Conservation (phyloP, 2,888 invertebrate species). For the Hyles lineata region DNA sequence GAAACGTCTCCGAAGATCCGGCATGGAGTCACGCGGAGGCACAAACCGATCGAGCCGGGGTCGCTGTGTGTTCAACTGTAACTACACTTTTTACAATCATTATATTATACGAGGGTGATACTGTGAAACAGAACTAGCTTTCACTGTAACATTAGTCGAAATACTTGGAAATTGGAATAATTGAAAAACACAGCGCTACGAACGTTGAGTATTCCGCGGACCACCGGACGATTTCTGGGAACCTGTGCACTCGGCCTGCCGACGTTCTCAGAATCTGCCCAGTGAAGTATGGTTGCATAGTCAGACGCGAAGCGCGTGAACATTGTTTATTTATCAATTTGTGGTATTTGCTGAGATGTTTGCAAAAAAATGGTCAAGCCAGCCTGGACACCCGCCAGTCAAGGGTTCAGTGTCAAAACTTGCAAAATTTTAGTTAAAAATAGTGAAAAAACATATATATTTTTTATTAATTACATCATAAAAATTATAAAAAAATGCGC, state of each 20-base stretch:
- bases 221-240: slow-evolving; percentile 54
- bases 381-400: neutral
- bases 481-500: neutral
- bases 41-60: slow-evolving; percentile 72
- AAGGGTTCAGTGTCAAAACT: slow-evolving; percentile 39
- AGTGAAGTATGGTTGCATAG: slow-evolving; percentile 45
- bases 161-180: slow-evolving; percentile 52
- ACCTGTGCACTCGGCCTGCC: slow-evolving; percentile 45
- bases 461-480: neutral
- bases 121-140: slow-evolving; percentile 54
- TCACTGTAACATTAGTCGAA: slow-evolving; percentile 50
- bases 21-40: slow-evolving; percentile 61
- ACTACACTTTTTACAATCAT: slow-evolving; percentile 45
- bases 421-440: neutral
- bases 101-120: slow-evolving; percentile 42
- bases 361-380: slow-evolving; percentile 43
- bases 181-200: slow-evolving; percentile 39
- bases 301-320: slow-evolving; percentile 41
- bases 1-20: slow-evolving; percentile 57
- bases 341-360: slow-evolving; percentile 41
- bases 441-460: neutral
- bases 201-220: slow-evolving; percentile 48
- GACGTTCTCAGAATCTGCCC: slow-evolving; percentile 52
- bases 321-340: slow-evolving; percentile 49
- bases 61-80: slow-evolving; percentile 63